These are phyloP conservation scores for Venturia canescens DNA, from an alignment of 1,140 invertebrate species.

Conservation along the genomic window DNA sequence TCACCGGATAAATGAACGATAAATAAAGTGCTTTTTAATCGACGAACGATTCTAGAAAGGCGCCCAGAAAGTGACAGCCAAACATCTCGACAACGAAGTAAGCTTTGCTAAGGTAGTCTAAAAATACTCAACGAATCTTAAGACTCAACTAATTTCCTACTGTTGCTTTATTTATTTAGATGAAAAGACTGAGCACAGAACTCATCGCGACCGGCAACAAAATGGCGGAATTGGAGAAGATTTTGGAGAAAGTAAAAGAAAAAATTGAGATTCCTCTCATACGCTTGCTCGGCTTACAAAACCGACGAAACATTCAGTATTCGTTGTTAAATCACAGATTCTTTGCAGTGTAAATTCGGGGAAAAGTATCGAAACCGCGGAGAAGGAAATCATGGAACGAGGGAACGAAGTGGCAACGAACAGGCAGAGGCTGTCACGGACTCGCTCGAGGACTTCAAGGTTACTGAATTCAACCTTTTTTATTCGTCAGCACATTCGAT, in stretches of 20 bases:
- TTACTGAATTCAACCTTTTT: constrained; percentile 27
- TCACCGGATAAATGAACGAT: not conserved
- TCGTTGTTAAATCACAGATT: constrained; percentile 61
- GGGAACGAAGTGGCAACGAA: constrained; percentile 43
- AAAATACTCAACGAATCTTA: not conserved
- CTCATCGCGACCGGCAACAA: constrained; percentile 57
- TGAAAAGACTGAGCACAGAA: constrained; percentile 58
- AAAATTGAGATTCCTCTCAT: not conserved
- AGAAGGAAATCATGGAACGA: constrained; percentile 40
- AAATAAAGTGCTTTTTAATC: constrained; percentile 26
- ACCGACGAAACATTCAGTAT: constrained; percentile 45
- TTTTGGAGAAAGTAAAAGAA: constrained; percentile 66
- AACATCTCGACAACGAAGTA: constrained; percentile 65
- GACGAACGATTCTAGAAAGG: constrained; percentile 60
- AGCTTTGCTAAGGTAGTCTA: constrained; percentile 14
- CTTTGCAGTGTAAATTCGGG: constrained; percentile 61
- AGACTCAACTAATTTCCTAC: not conserved
- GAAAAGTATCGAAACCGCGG: constrained; percentile 47
- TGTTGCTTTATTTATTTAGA: constrained; percentile 49
- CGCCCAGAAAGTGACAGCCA: constrained; percentile 59
- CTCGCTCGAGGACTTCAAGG: constrained; percentile 63
- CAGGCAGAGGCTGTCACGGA: constrained; percentile 36
- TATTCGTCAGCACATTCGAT: no score
- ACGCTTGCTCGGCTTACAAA: not conserved
- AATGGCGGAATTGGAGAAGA: constrained; percentile 60